Percentiles rank a stretch among this genome's conserved stretches.
Evolutionary conservation across 2,888 invertebrate genomes (phyloP).

Genomic region (Theodoxus fluviatilis): DNA sequence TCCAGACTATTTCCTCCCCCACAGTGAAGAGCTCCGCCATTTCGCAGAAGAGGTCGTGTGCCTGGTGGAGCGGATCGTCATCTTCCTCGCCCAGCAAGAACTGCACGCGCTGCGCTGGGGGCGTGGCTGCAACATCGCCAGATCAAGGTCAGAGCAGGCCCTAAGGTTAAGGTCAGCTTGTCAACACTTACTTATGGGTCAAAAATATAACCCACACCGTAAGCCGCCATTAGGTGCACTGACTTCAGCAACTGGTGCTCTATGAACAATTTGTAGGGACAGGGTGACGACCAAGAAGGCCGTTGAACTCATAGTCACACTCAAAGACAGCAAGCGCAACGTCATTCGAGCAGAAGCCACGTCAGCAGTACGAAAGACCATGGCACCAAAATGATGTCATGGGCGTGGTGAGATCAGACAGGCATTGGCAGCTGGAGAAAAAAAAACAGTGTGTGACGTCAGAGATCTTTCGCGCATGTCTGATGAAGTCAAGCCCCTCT

Average conservation of each 20-base stretch:
- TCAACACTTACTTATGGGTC: neutral
- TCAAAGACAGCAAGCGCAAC: no score
- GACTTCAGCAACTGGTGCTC: no score
- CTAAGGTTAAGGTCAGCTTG: no score
- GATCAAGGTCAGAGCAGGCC: neutral
- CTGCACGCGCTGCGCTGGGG: constrained; percentile 93
- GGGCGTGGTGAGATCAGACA: no score
- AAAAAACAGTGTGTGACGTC: neutral
- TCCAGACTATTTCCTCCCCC: constrained; percentile 84
- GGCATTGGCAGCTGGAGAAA: constrained; percentile 29
- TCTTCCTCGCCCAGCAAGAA: constrained; percentile 94
- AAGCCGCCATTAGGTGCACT: no score
- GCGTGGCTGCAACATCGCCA: constrained; percentile 42
- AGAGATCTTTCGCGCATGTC: neutral
- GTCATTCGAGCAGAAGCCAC: no score
- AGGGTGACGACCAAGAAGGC: neutral
- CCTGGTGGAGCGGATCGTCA: constrained; percentile 72
- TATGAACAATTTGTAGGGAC: neutral
- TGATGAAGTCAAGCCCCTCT: neutral
- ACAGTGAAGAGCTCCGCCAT: constrained; percentile 90
- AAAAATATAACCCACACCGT: neutral
- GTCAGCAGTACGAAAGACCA: no score
- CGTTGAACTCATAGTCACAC: no score
- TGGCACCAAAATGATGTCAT: no score
- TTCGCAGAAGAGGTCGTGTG: constrained; percentile 92